These are phyloP conservation scores for Apodemus agrarius DNA, from an alignment of 2,797 vertebrate genomes.

Conservation along the genomic window DNA sequence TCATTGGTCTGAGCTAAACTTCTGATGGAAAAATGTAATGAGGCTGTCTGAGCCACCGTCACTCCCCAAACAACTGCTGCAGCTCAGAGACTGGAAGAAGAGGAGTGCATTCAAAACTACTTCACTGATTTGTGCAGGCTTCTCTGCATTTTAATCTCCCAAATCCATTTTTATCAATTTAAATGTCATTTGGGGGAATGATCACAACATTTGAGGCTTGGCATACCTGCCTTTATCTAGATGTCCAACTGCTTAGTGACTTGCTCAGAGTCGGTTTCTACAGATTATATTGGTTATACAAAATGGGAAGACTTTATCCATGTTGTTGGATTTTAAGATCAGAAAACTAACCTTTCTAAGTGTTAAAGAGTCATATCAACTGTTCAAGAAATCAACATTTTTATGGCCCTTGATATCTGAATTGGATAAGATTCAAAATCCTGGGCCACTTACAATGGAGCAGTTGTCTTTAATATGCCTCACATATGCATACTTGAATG, in stretches of 20 bases:
- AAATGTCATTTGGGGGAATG: neutral
- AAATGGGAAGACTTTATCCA: neutral
- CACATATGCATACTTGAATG: neutral
- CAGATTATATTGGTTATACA: neutral
- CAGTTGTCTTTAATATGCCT: neutral
- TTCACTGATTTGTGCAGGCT: neutral
- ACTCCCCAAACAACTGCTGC: neutral
- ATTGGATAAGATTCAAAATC: neutral
- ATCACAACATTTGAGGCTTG: neutral
- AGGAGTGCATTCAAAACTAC: neutral
- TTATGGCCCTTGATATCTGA: neutral
- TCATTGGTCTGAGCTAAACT: slow-evolving; percentile 81
- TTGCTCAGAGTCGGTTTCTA: neutral
- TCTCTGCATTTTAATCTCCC: neutral
- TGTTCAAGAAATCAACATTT: neutral
- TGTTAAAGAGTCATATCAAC: neutral
- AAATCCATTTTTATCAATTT: slow-evolving; percentile 1
- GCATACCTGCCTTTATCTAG: neutral
- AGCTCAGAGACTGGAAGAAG: neutral
- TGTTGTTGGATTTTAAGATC: neutral
- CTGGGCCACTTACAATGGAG: neutral
- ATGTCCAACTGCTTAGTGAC: neutral
- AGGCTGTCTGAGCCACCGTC: neutral
- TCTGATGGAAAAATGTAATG: slow-evolving; percentile 75
- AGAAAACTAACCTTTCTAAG: neutral